Evolutionary conservation across 2,113 vertebrate genomes (phyloP).

Genomic region (Pygoscelis antarcticus): DNA sequence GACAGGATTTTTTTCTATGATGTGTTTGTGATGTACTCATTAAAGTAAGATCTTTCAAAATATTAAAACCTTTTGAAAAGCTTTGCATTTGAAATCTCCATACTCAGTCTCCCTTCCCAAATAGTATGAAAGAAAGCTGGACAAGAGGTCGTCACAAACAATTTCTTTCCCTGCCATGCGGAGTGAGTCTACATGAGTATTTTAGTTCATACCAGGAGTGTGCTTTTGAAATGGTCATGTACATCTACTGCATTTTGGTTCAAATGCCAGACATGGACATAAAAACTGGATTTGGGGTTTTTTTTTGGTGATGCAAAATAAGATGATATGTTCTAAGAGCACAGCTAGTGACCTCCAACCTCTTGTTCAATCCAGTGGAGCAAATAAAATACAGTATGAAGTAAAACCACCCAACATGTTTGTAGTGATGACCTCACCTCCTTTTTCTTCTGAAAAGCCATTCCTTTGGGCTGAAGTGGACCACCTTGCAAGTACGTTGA

Average conservation of each 20-base stretch:
- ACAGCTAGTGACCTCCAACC: neutral
- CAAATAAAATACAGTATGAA: neutral
- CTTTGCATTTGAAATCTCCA: neutral
- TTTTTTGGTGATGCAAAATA: neutral
- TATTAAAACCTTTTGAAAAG: neutral
- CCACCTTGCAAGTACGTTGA: neutral
- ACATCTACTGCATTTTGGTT: neutral
- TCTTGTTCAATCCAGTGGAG: neutral
- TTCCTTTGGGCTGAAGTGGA: neutral
- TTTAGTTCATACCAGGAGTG: neutral
- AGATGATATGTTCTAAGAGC: neutral
- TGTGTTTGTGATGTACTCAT: neutral
- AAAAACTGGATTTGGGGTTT: neutral
- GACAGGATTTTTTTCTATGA: neutral
- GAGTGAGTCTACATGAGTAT: neutral
- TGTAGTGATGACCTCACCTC: neutral
- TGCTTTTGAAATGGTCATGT: neutral
- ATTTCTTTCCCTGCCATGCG: neutral
- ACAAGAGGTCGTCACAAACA: neutral
- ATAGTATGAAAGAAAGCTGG: neutral
- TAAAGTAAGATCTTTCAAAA: neutral
- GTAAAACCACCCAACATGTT: neutral
- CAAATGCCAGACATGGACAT: neutral
- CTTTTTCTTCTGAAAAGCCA: neutral
- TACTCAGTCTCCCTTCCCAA: neutral